A percentile compares a stretch with the other conserved stretches of the same genome.
Conservation (phyloP, 2,797 vertebrate genomes). For the Melanotaenia maccullochi region DNA sequence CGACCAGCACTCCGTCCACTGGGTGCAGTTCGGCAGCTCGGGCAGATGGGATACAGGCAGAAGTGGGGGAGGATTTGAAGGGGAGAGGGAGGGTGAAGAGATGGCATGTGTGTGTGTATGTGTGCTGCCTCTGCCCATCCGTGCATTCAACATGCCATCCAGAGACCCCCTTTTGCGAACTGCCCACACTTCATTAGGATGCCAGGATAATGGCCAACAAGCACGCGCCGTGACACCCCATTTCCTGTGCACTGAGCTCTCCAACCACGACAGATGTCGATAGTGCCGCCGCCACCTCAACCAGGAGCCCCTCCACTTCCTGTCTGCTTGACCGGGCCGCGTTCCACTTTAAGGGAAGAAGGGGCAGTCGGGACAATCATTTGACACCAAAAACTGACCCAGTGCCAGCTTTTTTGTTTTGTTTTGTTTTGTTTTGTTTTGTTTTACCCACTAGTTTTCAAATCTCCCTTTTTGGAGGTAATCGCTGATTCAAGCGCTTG, state of each 20-base stretch:
- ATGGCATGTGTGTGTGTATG: constrained; percentile 79
- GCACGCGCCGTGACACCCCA: constrained; percentile 97
- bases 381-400: constrained; percentile 26
- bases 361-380: constrained; percentile 23
- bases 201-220: constrained; percentile 98
- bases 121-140: constrained; percentile 94
- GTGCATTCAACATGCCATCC: constrained; percentile 94
- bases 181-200: constrained; percentile 99
- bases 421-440: constrained; percentile 21
- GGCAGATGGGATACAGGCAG: constrained; percentile 94
- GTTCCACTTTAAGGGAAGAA: constrained; percentile 42
- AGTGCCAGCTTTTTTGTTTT: constrained; percentile 41
- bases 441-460: constrained; percentile 45
- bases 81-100: constrained; percentile 45
- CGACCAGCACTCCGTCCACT: constrained; percentile 86
- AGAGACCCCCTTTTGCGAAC: constrained; percentile 84
- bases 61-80: constrained; percentile 54
- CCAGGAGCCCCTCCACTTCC: constrained; percentile 62
- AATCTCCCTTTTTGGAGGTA: constrained; percentile 49
- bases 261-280: constrained; percentile 99
- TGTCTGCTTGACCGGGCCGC: constrained; percentile 59
- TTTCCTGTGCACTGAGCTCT: constrained; percentile 98
- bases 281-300: constrained; percentile 85
- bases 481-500: constrained; percentile 46
- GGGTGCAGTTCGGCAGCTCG: constrained; percentile 89